A percentile compares a stretch with the other conserved stretches of the same genome.
Conservation (phyloP, 2,113 vertebrate species). For the Perca fluviatilis region DNA sequence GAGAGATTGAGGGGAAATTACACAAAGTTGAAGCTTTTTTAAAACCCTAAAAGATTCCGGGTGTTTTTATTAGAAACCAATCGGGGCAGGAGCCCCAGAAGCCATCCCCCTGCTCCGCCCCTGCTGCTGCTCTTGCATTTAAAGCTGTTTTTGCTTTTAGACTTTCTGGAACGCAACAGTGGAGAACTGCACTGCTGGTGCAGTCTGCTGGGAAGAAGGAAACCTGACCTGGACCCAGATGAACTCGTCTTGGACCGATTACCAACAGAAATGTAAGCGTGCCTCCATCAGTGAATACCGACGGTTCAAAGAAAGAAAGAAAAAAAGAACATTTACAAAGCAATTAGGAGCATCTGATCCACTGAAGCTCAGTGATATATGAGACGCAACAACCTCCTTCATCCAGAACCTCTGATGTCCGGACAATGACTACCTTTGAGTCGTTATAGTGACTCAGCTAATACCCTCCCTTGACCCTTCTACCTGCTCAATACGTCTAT, state of each 20-base stretch:
- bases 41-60: too few species aligned
- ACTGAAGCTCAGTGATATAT: conserved; percentile 54
- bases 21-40: too few species aligned
- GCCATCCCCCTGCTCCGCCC: too few species aligned
- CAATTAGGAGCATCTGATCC: conserved; percentile 53
- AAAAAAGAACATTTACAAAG: conserved; percentile 26
- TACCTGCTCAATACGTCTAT: conserved; percentile 78
- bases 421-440: conserved; percentile 81
- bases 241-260: conserved; percentile 81
- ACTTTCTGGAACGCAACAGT: conserved; percentile 86
- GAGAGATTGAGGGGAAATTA: too few species aligned
- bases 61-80: too few species aligned
- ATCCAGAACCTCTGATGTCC: conserved; percentile 31
- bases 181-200: conserved; percentile 82
- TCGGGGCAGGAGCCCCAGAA: too few species aligned
- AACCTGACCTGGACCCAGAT: conserved; percentile 80
- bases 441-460: conserved; percentile 62
- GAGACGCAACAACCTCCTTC: conserved; percentile 57
- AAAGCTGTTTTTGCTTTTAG: conserved; percentile 75
- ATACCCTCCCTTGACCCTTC: conserved; percentile 27
- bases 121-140: too few species aligned
- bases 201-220: conserved; percentile 85
- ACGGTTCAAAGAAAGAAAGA: background rate
- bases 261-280: conserved; percentile 89
- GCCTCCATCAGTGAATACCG: conserved; percentile 1